phyloP scores from a whole-genome alignment of 2,113 vertebrate genomes.

The Opisthocomus hoazin region DNA sequence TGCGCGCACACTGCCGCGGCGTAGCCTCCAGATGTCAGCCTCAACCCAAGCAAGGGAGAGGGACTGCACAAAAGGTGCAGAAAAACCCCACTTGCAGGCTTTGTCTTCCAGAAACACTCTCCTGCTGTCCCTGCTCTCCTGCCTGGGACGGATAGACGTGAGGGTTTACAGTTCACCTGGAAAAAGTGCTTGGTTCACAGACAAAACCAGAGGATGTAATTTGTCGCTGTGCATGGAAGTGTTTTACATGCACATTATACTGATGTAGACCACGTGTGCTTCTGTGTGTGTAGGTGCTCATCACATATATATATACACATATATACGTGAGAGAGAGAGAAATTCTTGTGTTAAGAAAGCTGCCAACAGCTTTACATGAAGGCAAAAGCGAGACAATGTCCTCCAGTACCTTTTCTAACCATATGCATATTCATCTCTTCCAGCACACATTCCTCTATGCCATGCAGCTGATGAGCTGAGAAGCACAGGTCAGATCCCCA shows the following conservation, averaged over 20 bases:
- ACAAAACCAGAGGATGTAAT: background rate
- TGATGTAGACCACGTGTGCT: background rate
- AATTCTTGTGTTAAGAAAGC: background rate
- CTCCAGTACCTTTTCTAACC: background rate
- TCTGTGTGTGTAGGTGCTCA: background rate
- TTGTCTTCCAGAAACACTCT: background rate
- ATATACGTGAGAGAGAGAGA: no score
- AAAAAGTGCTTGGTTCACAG: background rate
- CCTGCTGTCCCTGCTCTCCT: background rate
- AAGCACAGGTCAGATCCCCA: background rate
- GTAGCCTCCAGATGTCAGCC: conserved; percentile 66
- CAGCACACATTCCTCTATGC: background rate
- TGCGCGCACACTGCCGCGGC: background rate
- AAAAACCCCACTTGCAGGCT: background rate
- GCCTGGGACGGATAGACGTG: no score
- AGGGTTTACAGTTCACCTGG: background rate
- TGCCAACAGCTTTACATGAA: background rate
- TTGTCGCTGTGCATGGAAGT: accelerated
- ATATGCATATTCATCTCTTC: background rate
- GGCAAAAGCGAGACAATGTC: background rate
- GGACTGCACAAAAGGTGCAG: accelerated
- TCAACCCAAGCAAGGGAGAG: conserved; percentile 23
- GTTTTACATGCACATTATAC: background rate
- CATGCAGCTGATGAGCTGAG: background rate
- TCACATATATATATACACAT: background rate